phyloP scores from a whole-genome alignment of 2,797 vertebrate genomes.

The Sitta carolinensis region DNA sequence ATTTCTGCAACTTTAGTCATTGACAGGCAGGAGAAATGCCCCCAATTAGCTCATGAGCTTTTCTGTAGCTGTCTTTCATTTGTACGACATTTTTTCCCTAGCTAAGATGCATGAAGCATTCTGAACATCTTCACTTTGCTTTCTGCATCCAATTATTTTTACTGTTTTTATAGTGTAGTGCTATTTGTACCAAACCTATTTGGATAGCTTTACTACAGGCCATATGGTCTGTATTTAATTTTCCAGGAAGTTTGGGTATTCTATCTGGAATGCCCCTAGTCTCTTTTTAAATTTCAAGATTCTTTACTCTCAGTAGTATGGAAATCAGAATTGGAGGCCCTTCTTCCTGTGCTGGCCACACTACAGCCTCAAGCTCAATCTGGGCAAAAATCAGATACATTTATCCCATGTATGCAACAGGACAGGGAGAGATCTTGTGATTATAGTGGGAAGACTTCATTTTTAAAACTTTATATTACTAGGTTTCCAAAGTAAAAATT shows the following conservation, averaged over 20 bases:
- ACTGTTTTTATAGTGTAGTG: background rate
- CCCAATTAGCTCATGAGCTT: background rate
- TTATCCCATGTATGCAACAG: background rate
- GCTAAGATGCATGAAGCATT: background rate
- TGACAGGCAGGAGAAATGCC: constrained; percentile 4
- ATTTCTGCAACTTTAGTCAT: background rate
- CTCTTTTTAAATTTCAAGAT: background rate
- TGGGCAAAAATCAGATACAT: rapidly evolving
- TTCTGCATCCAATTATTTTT: constrained; percentile 5
- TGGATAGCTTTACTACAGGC: background rate
- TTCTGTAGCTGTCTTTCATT: constrained; percentile 4
- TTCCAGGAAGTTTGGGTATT: background rate
- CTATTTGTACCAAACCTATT: background rate
- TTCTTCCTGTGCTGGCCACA: background rate
- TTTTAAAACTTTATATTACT: background rate
- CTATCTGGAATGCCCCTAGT: background rate
- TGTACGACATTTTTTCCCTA: background rate
- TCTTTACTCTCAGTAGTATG: background rate
- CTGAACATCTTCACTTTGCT: background rate
- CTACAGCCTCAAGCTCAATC: background rate
- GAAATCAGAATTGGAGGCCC: background rate
- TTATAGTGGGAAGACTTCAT: background rate
- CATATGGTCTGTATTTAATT: background rate
- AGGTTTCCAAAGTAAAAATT: background rate
- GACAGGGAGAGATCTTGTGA: background rate